Evolutionary conservation across 2,888 invertebrate species (phyloP), one percentile per base, ranked within the genome.

Genomic region (Galerucella nymphaeae): DNA sequence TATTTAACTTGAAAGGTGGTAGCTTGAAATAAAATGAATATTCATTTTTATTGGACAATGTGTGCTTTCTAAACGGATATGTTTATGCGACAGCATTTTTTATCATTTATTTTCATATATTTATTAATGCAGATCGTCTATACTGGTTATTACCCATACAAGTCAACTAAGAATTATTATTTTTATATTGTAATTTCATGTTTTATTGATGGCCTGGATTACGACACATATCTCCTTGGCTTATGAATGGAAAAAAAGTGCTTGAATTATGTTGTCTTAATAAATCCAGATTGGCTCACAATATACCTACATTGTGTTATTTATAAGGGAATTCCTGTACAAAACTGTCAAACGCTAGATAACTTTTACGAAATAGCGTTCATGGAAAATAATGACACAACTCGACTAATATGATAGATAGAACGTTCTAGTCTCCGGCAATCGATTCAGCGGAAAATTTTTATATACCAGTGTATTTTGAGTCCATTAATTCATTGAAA

Each of bases 11-110:
- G 76, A 78, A 78, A 78, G 77, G 78, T 78, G 76, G 75, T 75
- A 75, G 72, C 71, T 77, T 75, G 78, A 78, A 80, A 80, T 80
- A 79, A 69, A 77, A 77, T 80, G 80, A 80, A 80, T 80, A 80
- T 80, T 80, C 80, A 80, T 80, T 75, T 70, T 45, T 64, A 65
- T 59, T 69, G 65, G 50, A 69, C 68, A 65, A 67, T 68, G 68
- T 68, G 68, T 74, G 73, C 62, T 58, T 73, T 63, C 57, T 38
- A 67, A 74, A 68, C 74, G 71, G 74, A 74, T 71, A 71, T 74
- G 55, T 74, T 70, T 71, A 71, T 71, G 71, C 68, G 68, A 57
- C 71, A 67, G 58, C 38, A 55, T 63, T 58, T 66, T 74, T 71
- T 68, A 70, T 65, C 71, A 69, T 72, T 69, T 69, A 68, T 69